Base-by-base conservation (phyloP, 2,113 vertebrate species). In the Bubo scandiacus region DNA sequence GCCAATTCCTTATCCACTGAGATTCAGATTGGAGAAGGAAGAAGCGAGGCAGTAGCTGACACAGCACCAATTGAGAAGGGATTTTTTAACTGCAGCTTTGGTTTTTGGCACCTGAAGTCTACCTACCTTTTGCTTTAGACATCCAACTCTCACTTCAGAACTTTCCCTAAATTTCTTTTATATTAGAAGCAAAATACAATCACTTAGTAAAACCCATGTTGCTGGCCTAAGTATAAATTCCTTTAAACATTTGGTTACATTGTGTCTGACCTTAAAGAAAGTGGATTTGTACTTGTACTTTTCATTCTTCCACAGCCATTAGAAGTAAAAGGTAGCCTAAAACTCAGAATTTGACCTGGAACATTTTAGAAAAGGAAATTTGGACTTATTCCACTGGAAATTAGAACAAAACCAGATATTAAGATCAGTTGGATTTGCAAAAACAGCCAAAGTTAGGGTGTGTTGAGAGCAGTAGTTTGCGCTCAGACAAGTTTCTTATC, bases 281-380 rank as follows among this genome's bases (percentile, higher is more conserved):
- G 79, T 23, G 57, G 43, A 92, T 92, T 95, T 87, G 10, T 20
- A 36, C 23, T 75, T 65, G 19, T 55, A 59, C 61, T 96, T 85
- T 89, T 92, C 62, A 65, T 58, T 85, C 70, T 90, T 34, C 78
- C 36, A n/a, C 58, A 38, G 17, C 5, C 77, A n/a, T 81, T 63
- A 66, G 55, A 74, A 86, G 34, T 36, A 73, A 89, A 93, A 90
- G 36, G 30, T 40, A 61, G 40, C 19, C 57, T 58, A 87, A 95
- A 93, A 74, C 73, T 94, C 81, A 88, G 54, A 91, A 91, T 82
- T 72, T 58, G 87, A 95, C 43, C 57, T 91, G 79, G 57, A 95
- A 88, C 27, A 11, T 91, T 87, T 91, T 40, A 92, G 91, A 94
- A 90, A 92, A 85, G 34, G 18, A 79, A 90, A 74, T 80, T 6